These are phyloP conservation scores for Drosophila longiperda DNA, from an alignment of 2,888 invertebrate species.

Conservation along the genomic window DNA sequence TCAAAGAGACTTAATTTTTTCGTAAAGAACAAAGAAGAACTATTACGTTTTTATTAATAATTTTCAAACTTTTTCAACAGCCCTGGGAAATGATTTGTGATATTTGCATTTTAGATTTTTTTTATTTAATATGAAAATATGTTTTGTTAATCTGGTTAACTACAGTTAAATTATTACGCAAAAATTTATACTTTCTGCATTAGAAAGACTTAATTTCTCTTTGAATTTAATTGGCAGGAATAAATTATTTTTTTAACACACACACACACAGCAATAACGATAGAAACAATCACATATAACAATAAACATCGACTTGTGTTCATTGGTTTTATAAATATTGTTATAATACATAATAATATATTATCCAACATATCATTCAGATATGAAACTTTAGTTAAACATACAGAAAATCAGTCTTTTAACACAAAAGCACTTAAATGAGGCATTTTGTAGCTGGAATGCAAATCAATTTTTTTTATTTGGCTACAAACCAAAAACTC, in stretches of 20 bases:
- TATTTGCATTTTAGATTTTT: too few species aligned
- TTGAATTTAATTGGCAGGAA: too few species aligned
- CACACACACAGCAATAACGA: too few species aligned
- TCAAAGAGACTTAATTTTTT: background rate
- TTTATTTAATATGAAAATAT: too few species aligned
- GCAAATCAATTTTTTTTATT: constrained; percentile 46
- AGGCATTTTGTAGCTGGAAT: constrained; percentile 26
- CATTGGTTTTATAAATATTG: background rate
- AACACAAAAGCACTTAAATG: background rate
- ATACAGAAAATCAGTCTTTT: background rate
- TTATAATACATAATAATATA: background rate
- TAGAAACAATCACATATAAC: too few species aligned
- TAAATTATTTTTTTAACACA: too few species aligned
- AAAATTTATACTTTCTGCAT: background rate
- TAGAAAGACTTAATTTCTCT: background rate
- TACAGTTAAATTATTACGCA: background rate
- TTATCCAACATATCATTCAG: background rate
- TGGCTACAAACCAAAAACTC: background rate
- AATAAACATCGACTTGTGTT: background rate
- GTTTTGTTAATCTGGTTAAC: too few species aligned
- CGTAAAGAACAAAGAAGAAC: background rate
- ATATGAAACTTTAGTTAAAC: background rate
- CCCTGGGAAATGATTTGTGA: too few species aligned
- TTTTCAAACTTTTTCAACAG: background rate
- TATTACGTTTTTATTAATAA: background rate